Percentiles rank a stretch among this genome's conserved stretches.
Conservation (phyloP, 2,797 vertebrate genomes). For the Crocodylus rhombifer region DNA sequence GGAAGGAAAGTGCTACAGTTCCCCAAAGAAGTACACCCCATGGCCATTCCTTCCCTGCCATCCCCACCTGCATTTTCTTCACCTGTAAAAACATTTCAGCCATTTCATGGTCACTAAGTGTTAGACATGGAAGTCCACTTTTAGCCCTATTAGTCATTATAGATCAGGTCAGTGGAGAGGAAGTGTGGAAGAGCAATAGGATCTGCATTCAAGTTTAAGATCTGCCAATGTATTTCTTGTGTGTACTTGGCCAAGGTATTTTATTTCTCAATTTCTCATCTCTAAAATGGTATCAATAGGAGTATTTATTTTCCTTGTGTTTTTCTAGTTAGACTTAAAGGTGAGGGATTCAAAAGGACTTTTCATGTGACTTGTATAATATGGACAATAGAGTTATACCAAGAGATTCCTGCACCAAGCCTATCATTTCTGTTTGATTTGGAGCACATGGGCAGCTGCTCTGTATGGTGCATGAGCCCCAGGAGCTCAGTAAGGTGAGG, state of each 20-base stretch:
- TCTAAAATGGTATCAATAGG: neutral
- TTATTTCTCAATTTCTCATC: neutral
- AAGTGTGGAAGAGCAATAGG: neutral
- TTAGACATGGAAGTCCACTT: neutral
- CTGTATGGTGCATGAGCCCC: too few relatives aligned
- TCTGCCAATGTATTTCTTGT: neutral
- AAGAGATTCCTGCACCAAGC: neutral
- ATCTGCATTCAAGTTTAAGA: neutral
- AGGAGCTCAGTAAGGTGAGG: too few relatives aligned
- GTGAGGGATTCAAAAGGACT: neutral
- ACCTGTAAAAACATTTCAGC: neutral
- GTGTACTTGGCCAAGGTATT: neutral
- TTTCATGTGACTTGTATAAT: neutral
- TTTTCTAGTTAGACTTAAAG: neutral
- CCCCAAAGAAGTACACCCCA: neutral
- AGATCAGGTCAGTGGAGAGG: neutral
- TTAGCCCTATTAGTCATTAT: neutral
- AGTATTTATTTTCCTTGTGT: neutral
- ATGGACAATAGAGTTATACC: neutral
- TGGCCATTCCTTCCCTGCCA: neutral
- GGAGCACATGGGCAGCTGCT: too few relatives aligned
- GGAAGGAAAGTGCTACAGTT: neutral
- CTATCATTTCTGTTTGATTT: neutral
- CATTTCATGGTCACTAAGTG: neutral
- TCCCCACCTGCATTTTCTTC: neutral